phyloP scores from a whole-genome alignment of 2,113 vertebrate species.

The Probosciger aterrimus region DNA sequence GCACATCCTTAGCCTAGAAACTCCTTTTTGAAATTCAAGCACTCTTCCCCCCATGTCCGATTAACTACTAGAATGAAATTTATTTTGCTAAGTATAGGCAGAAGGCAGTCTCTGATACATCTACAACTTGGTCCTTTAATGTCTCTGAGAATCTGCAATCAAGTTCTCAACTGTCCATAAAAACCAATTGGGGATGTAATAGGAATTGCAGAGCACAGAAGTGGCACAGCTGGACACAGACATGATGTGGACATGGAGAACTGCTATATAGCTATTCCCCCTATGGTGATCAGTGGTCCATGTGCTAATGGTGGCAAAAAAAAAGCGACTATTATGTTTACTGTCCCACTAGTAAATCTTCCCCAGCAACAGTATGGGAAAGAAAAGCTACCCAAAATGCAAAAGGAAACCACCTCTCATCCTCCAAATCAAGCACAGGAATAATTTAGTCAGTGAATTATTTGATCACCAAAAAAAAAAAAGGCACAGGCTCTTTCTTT shows the following conservation, averaged over 20 bases:
- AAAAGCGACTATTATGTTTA: neutral
- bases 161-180: neutral
- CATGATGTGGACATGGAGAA: neutral
- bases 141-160: neutral
- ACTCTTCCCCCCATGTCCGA: neutral
- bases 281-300: neutral
- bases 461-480: neutral
- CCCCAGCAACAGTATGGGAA: neutral
- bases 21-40: neutral
- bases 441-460: neutral
- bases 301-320: rapidly evolving
- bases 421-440: neutral
- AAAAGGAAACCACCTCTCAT: neutral
- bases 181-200: neutral
- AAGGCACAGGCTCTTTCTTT: neutral
- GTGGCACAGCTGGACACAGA: neutral
- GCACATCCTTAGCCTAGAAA: neutral
- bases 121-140: neutral
- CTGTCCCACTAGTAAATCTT: neutral
- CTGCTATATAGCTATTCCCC: neutral
- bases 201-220: neutral
- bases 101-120: neutral
- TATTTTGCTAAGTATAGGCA: neutral
- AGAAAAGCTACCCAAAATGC: neutral
- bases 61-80: neutral